A percentile compares a stretch with the other conserved stretches of the same genome.
phyloP scores from a whole-genome alignment of 2,113 vertebrate species.

The Thoracochromis brauschi region DNA sequence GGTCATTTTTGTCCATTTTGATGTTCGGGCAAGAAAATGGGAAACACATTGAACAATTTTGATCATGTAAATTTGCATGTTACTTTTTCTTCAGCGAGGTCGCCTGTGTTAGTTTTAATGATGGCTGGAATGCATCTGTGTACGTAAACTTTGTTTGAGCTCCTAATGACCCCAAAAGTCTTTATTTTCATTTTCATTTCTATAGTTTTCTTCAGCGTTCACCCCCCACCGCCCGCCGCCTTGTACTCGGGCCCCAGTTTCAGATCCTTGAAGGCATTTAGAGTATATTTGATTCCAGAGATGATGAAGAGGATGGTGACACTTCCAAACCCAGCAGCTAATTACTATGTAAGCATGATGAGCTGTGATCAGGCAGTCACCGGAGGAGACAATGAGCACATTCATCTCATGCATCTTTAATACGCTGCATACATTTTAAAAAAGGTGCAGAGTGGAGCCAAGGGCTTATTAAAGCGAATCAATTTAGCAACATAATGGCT shows the following conservation, averaged over 20 bases:
- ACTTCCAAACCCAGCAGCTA: slow-evolving; percentile 51
- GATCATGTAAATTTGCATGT: slow-evolving; percentile 47
- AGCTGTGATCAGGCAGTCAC: slow-evolving; percentile 38
- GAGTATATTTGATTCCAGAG: slow-evolving; percentile 24
- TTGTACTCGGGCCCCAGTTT: not conserved
- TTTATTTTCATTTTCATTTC: not conserved
- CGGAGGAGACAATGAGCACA: slow-evolving; percentile 51
- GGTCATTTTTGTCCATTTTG: slow-evolving; percentile 67
- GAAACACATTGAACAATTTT: slow-evolving; percentile 62
- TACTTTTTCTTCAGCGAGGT: slow-evolving; percentile 25
- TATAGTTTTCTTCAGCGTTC: not conserved
- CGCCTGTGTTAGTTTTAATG: slow-evolving; percentile 52
- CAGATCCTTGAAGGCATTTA: slow-evolving; percentile 29
- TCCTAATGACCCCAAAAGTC: not conserved
- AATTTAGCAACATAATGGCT: slow-evolving; percentile 58
- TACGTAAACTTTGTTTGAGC: slow-evolving; percentile 25
- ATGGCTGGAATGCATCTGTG: slow-evolving; percentile 21
- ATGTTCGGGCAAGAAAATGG: slow-evolving; percentile 63
- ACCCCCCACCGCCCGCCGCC: fast-evolving
- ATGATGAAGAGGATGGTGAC: slow-evolving; percentile 46
- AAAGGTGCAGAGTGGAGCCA: slow-evolving; percentile 54
- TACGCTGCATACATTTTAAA: slow-evolving; percentile 52
- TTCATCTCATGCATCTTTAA: slow-evolving; percentile 65
- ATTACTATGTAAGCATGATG: slow-evolving; percentile 42
- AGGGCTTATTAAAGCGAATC: slow-evolving; percentile 65